Evolutionary conservation across 2,797 vertebrate species (phyloP).

Genomic region (Rhinophrynus dorsalis): DNA sequence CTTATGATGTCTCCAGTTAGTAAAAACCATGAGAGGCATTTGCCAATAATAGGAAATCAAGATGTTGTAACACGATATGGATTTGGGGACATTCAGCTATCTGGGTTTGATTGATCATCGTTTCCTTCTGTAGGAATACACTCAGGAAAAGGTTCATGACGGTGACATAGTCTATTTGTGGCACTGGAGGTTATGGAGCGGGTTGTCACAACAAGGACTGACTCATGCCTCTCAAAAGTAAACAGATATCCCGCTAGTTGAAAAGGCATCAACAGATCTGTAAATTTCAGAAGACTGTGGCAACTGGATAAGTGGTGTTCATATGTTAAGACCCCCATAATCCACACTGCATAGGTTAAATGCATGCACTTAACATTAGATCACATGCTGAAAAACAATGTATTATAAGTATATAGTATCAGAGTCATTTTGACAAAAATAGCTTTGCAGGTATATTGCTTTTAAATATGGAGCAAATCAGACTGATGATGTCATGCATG

Average conservation of each 20-base stretch:
- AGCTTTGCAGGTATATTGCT: too few species aligned
- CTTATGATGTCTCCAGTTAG: background rate
- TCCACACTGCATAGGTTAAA: too few species aligned
- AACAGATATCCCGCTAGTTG: background rate
- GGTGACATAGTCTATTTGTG: background rate
- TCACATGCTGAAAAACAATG: too few species aligned
- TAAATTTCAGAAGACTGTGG: background rate
- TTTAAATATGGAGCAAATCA: too few species aligned
- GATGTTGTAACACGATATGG: conserved; percentile 17
- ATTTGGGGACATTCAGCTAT: background rate
- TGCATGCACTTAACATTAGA: too few species aligned
- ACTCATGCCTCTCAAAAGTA: background rate
- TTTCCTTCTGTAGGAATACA: background rate
- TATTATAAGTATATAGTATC: too few species aligned
- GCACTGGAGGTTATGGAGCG: background rate
- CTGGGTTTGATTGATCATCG: background rate
- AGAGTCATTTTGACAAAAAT: too few species aligned
- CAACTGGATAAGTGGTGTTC: background rate
- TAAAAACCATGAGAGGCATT: background rate
- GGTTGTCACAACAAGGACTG: conserved; percentile 19
- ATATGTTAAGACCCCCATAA: background rate
- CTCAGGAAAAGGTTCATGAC: background rate
- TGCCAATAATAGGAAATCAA: conserved; percentile 21
- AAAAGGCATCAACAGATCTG: background rate
- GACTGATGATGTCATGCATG: too few species aligned